Base-by-base conservation (phyloP, 2,888 invertebrate species). In the Pimpla rufipes region DNA sequence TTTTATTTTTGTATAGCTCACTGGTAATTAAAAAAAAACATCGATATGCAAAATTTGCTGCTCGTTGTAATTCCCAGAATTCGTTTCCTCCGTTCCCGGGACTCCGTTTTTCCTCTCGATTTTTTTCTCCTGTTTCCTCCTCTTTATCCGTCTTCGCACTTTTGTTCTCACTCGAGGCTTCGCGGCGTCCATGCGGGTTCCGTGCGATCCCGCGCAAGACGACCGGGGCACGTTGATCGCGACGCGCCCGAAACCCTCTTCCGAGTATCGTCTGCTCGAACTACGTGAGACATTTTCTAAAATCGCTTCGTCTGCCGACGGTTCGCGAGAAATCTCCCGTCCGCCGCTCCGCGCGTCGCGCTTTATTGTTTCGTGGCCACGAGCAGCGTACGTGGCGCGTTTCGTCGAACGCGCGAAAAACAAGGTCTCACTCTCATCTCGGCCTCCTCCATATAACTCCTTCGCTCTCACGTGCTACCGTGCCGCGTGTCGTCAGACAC, bases 221-320 rank as follows among this genome's bases (percentile, higher is more conserved):
- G 59, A 66, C 79, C 67, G 71, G 62, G 57, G 71, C 85, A 87
- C 85, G 85, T 85, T 83, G 80, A 86, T 87, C 83, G 83, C 77
- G 78, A 81, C 85, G 74, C 70, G 81, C 77, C 85, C 79, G 81
- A 88, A 87, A 88, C 83, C 83, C 85, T 84, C 84, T 83, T 85
- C 84, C 76, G 81, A 73, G 83, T 79, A 84, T 85, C 80, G 80
- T 73, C 82, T 74, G 67, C 78, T 76, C 83, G 71, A 78, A 52
- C 82, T 82, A 87, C 87, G 88, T 87, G 88, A 87, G 85, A 84
- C 82, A 85, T 87, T 87, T 88, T 85, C 79, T 71, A 83, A 88
- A 87, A 86, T 84, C 81, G 59, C 74, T 62, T 52, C 29, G 42
- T 42, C 55, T 52, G 66, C 37, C 50, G 77, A 67, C 13, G 76